Conservation (phyloP, 2,888 invertebrate species). For the Andrena dorsata region DNA sequence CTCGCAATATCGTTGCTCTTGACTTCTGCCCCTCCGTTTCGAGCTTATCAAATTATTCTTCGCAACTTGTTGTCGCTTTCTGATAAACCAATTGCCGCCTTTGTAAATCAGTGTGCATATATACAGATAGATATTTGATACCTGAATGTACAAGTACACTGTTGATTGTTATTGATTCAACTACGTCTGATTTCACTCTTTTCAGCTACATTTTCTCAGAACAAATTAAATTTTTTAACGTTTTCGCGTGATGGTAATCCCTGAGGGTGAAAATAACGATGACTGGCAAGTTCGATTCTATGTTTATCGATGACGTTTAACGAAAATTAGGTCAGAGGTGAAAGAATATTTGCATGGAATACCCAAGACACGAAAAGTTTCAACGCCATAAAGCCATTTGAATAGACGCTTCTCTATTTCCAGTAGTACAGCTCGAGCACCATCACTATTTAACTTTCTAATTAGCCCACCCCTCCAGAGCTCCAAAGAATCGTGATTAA, state of each 20-base stretch:
- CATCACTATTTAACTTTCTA: conserved; percentile 40
- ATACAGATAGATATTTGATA: too few species aligned
- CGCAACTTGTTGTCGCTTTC: too few species aligned
- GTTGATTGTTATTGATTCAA: too few species aligned
- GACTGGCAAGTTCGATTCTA: too few species aligned
- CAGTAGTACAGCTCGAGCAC: background rate
- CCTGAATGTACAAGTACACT: too few species aligned
- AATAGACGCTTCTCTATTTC: conserved; percentile 23
- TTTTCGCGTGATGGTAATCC: too few species aligned
- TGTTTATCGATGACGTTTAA: too few species aligned
- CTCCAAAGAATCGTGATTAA: conserved; percentile 30
- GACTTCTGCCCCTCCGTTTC: background rate
- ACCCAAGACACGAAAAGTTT: background rate
- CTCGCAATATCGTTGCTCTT: background rate
- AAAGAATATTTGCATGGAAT: background rate
- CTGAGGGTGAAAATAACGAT: too few species aligned
- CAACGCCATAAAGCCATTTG: background rate
- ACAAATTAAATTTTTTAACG: too few species aligned
- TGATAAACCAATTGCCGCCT: background rate
- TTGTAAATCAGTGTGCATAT: background rate
- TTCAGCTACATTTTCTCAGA: too few species aligned
- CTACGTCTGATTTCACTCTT: too few species aligned
- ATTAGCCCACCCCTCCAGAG: conserved; percentile 19
- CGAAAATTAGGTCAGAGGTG: background rate
- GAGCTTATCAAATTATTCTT: background rate